Evolutionary conservation across 2,113 vertebrate genomes (phyloP).

Genomic region (Callocephalon fimbriatum): DNA sequence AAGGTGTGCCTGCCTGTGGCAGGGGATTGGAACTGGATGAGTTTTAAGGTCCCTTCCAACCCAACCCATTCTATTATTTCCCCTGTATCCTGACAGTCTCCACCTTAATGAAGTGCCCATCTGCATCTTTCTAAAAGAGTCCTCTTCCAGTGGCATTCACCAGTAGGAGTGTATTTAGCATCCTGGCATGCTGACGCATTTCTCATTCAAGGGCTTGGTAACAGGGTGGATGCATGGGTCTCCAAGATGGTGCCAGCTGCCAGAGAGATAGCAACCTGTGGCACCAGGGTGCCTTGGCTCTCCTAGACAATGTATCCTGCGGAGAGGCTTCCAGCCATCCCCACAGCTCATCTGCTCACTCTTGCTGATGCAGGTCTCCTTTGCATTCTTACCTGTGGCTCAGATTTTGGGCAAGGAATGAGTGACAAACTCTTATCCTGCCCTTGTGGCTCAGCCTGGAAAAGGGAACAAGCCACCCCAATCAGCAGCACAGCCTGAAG

Average conservation of each 20-base stretch:
- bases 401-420: neutral
- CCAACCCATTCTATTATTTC: neutral
- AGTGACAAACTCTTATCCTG: rapidly evolving
- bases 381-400: neutral
- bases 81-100: neutral
- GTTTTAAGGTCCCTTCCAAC: neutral
- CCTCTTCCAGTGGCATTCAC: neutral
- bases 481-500: neutral
- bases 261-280: neutral
- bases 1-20: neutral
- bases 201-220: neutral
- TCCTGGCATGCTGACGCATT: neutral
- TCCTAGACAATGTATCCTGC: neutral
- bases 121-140: neutral
- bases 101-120: neutral
- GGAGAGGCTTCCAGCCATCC: neutral
- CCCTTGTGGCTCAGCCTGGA: neutral
- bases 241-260: neutral
- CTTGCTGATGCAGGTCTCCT: neutral
- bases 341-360: neutral
- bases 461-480: neutral
- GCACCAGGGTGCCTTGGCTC: rapidly evolving
- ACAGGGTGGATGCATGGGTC: neutral
- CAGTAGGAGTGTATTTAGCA: neutral
- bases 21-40: neutral